Evolutionary conservation across 2,113 vertebrate genomes (phyloP), one percentile per base, ranked within the genome.

Genomic region (Athene noctua): DNA sequence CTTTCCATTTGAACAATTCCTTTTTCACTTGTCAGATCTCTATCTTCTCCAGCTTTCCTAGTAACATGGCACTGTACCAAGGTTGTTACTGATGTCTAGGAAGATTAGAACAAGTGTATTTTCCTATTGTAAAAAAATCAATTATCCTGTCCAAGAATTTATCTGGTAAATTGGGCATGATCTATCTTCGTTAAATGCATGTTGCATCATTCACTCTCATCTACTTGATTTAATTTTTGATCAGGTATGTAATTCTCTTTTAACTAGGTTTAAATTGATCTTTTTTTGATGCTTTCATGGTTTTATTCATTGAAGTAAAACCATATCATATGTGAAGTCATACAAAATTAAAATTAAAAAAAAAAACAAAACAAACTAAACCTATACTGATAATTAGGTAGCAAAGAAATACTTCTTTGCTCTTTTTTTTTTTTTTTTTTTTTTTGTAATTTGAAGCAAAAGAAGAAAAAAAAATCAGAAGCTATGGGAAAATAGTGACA

Each of bases 401-500:
- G 4, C 2, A 71, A 88, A 49, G 5, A 86, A 63, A 30, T 42
- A 67, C 72, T 89, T 59, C 6, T n/a, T n/a, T n/a, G n/a, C n/a
- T n/a, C n/a, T 38, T 38, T 38, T 38, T 38, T 38, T 38, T 38
- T 38, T 38, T 38, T 38, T 38, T 38, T 38, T 38, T 38, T 38
- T 6, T 23, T 20, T 70, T 73, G 1, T 16, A 36, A 16, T 57
- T 62, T 59, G 17, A 63, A 52, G 11, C 19, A 81, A 46, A 68
- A 30, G 5, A 59, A 44, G 4, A 11, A 49, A 74, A 75, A 32
- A 74, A 62, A 32, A 3, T 30, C 22, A 62, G 42, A 71, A 63
- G 2, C 1, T 51, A 34, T 29, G 1, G 2, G 4, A 10, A 2
- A 10, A 72, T 42, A 74, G 13, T 62, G 11, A 32, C 14, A 36